Base-by-base conservation (phyloP, 2,888 invertebrate species). In the Scelioninae gen. 2 region DNA sequence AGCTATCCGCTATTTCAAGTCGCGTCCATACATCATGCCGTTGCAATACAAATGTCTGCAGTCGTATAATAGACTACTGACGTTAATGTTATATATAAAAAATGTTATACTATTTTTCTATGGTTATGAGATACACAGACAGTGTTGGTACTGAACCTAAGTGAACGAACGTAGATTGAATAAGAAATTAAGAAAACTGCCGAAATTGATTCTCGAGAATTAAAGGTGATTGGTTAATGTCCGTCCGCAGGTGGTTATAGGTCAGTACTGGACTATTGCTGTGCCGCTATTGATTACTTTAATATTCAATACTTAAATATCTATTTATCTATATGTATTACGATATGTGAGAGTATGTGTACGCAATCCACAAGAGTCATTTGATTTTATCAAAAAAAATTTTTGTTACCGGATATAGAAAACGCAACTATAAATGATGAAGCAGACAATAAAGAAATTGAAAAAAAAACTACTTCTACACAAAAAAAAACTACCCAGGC, bases 221-320 rank as follows among this genome's bases (percentile, higher is more conserved):
- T 52, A 50, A 60, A 61, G 41, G 69, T 64, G 68, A 61, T 45
- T 76, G 60, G 80, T 82, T 81, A 82, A 82, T 82, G 83, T 85
- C 85, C 85, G 85, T 84, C 85, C 84, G 84, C 84, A 83, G 82
- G 81, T 85, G 83, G 82, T 86, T 85, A 86, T 85, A 85, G 86
- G 86, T 86, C 86, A 86, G 86, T 86, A 86, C 86, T 81, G 84
- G 86, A 86, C 85, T 86, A 85, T 84, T 73, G 82, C 82, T 85
- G 83, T 85, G 83, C 84, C 82, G 84, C 85, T 85, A 83, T 83
- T 81, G 81, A 80, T 82, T 82, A 81, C 74, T 79, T 79, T 79
- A 76, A 70, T 63, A 68, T 55, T 46, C 64, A 67, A 64, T 72
- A 75, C 70, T 70, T 68, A 70, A 68, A 68, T 57, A 65, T 60